Conservation (phyloP, 35 echinoderm and acorn worm species). For the Stichopus chloronotus region DNA sequence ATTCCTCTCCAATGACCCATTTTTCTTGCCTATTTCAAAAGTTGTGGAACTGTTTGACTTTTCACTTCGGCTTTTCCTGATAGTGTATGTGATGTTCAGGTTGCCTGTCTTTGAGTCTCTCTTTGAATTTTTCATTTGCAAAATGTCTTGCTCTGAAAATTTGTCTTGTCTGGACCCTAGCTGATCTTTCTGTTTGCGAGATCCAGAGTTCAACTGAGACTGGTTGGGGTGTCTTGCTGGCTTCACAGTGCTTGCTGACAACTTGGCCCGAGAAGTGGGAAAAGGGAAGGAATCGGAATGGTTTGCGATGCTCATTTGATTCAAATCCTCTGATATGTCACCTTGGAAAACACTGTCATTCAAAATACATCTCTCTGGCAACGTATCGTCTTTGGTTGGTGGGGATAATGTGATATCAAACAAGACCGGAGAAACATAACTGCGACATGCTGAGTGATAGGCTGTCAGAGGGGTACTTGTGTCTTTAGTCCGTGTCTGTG, state of each 20-base stretch:
- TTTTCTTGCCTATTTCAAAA: neutral
- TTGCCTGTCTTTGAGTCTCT: neutral
- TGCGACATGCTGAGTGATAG: neutral
- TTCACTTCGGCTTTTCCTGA: neutral
- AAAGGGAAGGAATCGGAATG: neutral
- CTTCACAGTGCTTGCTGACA: neutral
- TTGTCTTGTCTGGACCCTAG: no score
- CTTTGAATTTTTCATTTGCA: neutral
- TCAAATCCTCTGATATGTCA: neutral
- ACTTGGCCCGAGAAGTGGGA: neutral
- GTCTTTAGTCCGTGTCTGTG: neutral
- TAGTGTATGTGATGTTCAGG: neutral
- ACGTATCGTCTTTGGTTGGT: neutral
- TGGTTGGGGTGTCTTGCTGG: neutral
- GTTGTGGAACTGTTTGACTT: neutral
- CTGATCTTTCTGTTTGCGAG: slow-evolving; percentile 12
- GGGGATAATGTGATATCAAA: neutral
- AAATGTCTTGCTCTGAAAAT: neutral
- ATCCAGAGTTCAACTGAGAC: neutral
- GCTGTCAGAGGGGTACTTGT: slow-evolving; percentile 5
- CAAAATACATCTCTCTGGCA: neutral
- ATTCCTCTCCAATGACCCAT: neutral
- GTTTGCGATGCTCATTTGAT: neutral
- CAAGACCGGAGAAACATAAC: neutral
- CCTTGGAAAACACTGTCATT: neutral